Evolutionary conservation across 1,140 invertebrate species (phyloP), one percentile per base, ranked within the genome.

Genomic region (Halotydeus destructor): DNA sequence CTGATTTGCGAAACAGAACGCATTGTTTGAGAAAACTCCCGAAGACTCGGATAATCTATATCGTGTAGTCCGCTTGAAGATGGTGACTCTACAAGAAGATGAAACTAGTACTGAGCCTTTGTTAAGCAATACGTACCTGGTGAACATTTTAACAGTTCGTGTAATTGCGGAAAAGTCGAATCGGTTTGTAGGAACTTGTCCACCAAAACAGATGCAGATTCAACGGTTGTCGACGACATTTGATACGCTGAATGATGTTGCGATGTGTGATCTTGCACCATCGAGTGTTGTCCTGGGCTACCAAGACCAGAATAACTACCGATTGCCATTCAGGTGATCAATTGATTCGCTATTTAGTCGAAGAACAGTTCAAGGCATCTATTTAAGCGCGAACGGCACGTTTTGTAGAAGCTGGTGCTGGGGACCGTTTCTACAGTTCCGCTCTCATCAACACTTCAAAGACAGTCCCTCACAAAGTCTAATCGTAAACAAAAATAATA

Each of bases 61-160:
- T 89, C 82, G 53, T 78, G 76, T 21, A 85, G 61, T 14, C 86
- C 86, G 69, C 83, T 89, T 27, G 76, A 72, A 53, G 74, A 78
- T 52, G 78, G 70, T 26, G 28, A 30, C 3, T 23, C 33, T 46
- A 14, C 6, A 23, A 3, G 27, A 30, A 30, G 14, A 14, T 30
- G 14, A 30, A 30, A 14, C n/a, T 30, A 30, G 9, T 45, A 5
- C 16, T 19, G n/a, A 16, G 5, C 22, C 9, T 36, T 36, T 36
- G 19, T 36, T 18, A 36, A 18, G 19, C 34, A 36, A 12, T 3
- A 26, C 36, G 41, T 47, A 50, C 63, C 57, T 21, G 57, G 52
- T 42, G 58, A 60, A 26, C 66, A 61, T 52, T 63, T 55, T 53
- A 71, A 59, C 26, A 63, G 56, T 50, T 66, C 65, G 32, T 64